Conservation (phyloP, 2,888 invertebrate species). For the Harpagoxenus sublaevis region DNA sequence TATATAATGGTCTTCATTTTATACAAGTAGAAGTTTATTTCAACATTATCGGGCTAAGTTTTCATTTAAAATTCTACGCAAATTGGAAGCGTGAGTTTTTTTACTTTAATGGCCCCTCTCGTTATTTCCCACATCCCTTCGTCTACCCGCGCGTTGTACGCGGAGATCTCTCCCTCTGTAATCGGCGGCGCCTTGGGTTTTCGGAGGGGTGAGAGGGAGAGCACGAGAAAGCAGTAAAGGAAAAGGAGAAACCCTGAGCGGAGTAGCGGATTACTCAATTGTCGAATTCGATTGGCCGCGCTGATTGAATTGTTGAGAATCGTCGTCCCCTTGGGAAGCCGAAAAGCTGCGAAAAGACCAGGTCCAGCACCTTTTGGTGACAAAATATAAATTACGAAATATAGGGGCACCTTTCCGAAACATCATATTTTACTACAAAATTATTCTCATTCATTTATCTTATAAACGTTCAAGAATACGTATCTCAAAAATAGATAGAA, state of each 20-base stretch:
- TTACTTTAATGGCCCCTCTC: constrained; percentile 45
- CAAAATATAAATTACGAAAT: constrained; percentile 69
- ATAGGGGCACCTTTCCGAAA: constrained; percentile 38
- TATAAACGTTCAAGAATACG: background rate
- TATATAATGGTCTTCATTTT: background rate
- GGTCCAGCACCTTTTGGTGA: constrained; percentile 39
- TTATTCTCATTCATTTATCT: background rate
- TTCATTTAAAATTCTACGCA: constrained; percentile 34
- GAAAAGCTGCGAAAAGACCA: constrained; percentile 59
- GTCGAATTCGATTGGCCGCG: constrained; percentile 75
- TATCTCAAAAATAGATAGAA: background rate
- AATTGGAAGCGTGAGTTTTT: constrained; percentile 45
- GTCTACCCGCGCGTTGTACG: background rate
- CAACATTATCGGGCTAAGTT: constrained; percentile 30
- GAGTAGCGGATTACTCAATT: constrained; percentile 72
- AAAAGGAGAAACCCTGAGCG: constrained; percentile 63
- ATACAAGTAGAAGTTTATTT: background rate
- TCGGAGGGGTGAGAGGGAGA: constrained; percentile 13
- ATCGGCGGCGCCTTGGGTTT: constrained; percentile 24
- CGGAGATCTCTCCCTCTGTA: constrained; percentile 34
- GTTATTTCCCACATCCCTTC: constrained; percentile 51
- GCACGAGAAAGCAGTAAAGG: constrained; percentile 38
- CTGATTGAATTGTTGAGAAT: constrained; percentile 76
- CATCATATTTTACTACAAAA: background rate
- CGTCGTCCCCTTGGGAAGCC: constrained; percentile 56